These are phyloP conservation scores for Cepaea hortensis DNA, from an alignment of 2,888 invertebrate species.

Conservation along the genomic window DNA sequence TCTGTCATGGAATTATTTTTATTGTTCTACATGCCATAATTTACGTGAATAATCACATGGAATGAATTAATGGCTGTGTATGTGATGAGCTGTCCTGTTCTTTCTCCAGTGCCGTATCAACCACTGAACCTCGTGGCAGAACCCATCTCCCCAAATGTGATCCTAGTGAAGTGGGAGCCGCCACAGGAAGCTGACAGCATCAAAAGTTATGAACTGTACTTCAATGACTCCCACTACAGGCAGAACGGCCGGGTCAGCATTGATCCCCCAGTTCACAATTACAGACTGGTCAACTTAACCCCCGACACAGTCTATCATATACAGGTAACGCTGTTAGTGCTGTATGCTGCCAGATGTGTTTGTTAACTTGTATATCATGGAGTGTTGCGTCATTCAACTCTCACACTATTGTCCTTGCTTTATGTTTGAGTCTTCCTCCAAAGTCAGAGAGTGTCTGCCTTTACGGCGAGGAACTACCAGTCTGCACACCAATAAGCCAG, in stretches of 20 bases:
- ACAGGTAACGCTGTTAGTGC: conserved; percentile 79
- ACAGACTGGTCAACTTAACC: conserved; percentile 91
- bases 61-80: too few relatives aligned
- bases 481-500: too few relatives aligned
- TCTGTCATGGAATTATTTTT: too few relatives aligned
- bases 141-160: conserved; percentile 85
- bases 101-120: conserved; percentile 92
- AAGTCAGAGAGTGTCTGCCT: too few relatives aligned
- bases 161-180: conserved; percentile 93
- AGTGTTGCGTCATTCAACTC: too few relatives aligned
- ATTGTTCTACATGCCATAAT: too few relatives aligned
- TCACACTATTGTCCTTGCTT: too few relatives aligned
- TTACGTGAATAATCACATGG: too few relatives aligned
- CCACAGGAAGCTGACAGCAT: conserved; percentile 89
- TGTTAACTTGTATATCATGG: too few relatives aligned
- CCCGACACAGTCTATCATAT: conserved; percentile 97
- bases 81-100: not conserved
- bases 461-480: too few relatives aligned
- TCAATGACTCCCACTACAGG: conserved; percentile 82
- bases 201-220: conserved; percentile 95
- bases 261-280: conserved; percentile 75
- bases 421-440: too few relatives aligned
- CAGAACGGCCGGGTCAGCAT: conserved; percentile 70
- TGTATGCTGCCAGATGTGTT: too few relatives aligned
- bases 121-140: conserved; percentile 88